Percentiles rank a stretch among this genome's conserved stretches.
These are phyloP conservation scores for Tenthredo livida DNA, from an alignment of 2,888 invertebrate genomes.

Conservation along the genomic window DNA sequence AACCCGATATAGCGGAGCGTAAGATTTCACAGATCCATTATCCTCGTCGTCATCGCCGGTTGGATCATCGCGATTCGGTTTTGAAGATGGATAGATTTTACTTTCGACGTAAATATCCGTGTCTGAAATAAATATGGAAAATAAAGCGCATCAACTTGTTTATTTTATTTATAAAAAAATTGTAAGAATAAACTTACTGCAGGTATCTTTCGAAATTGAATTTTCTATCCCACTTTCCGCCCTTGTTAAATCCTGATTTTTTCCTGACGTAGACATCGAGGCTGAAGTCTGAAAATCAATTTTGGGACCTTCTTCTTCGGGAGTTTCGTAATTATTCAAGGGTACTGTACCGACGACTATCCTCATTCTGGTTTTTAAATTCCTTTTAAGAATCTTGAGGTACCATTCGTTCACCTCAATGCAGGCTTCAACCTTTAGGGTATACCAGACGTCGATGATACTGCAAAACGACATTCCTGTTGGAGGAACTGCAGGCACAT, in stretches of 20 bases:
- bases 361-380: constrained; percentile 69
- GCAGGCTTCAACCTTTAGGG: constrained; percentile 72
- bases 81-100: constrained; percentile 72
- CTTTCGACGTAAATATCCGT: constrained; percentile 67
- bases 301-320: constrained; percentile 50
- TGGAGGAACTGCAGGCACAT: constrained; percentile 74
- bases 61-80: constrained; percentile 72
- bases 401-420: constrained; percentile 72
- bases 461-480: constrained; percentile 72
- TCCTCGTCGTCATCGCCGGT: constrained; percentile 69
- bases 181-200: not conserved
- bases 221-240: not conserved
- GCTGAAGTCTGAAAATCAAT: not conserved
- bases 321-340: constrained; percentile 69
- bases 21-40: constrained; percentile 65
- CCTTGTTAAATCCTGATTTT: not conserved
- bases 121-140: constrained; percentile 56
- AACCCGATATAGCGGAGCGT: constrained; percentile 71
- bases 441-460: constrained; percentile 74
- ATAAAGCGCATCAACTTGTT: no score
- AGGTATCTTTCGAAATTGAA: not conserved
- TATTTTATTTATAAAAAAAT: not conserved
- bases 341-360: constrained; percentile 70
- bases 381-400: constrained; percentile 72
- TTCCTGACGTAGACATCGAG: not conserved